phyloP scores from a whole-genome alignment of 2,888 invertebrate species.

The Andrena bucephala region DNA sequence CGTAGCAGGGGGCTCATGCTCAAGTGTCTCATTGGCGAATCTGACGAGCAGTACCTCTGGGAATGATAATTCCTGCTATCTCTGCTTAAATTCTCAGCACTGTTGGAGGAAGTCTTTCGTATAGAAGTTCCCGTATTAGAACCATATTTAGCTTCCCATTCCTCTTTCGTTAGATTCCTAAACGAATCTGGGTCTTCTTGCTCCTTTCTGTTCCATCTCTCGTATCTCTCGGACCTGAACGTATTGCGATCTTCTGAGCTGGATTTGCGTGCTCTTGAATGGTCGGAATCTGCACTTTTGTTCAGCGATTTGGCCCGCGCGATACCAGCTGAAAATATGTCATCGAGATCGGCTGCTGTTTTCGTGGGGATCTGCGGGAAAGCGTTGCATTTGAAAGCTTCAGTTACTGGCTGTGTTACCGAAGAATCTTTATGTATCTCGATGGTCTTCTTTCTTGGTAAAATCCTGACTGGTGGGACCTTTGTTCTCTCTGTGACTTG shows the following conservation, averaged over 20 bases:
- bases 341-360: conserved; percentile 74
- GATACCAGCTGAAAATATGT: conserved; percentile 79
- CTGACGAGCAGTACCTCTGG: conserved; percentile 38
- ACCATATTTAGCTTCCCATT: conserved; percentile 81
- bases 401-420: neutral
- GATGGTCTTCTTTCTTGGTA: conserved; percentile 4
- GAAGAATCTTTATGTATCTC: conserved; percentile 22
- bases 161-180: conserved; percentile 82
- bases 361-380: conserved; percentile 28
- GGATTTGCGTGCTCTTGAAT: conserved; percentile 48
- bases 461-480: neutral
- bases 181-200: conserved; percentile 77
- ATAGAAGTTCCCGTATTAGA: conserved; percentile 34
- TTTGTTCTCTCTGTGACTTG: conserved; percentile 70
- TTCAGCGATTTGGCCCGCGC: conserved; percentile 70
- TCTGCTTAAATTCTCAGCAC: conserved; percentile 25
- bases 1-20: conserved; percentile 38
- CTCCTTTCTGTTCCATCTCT: conserved; percentile 76
- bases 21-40: conserved; percentile 42
- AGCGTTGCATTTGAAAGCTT: conserved; percentile 11
- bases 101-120: conserved; percentile 19
- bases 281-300: conserved; percentile 8
- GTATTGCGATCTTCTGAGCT: conserved; percentile 49
- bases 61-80: neutral
- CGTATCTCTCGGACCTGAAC: conserved; percentile 50